Percentiles rank a stretch among this genome's conserved stretches.
These are phyloP conservation scores for Paedocypris micromegethes DNA, from an alignment of 2,797 vertebrate genomes.

Conservation along the genomic window DNA sequence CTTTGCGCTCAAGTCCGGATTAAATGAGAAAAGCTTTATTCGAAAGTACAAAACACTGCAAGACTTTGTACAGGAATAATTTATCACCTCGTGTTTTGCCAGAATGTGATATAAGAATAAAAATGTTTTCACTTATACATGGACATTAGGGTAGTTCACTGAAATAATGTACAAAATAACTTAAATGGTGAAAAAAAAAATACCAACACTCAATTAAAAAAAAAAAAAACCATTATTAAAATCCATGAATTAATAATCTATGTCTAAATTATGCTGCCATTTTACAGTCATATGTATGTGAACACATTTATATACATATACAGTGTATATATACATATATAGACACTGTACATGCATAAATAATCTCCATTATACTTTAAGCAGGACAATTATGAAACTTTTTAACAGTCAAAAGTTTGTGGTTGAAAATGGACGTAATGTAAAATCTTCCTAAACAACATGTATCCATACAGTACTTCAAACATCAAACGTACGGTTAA, in stretches of 20 bases:
- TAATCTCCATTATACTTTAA: slow-evolving; percentile 34
- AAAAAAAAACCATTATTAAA: slow-evolving; percentile 61
- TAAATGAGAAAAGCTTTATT: slow-evolving; percentile 77
- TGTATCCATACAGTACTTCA: slow-evolving; percentile 46
- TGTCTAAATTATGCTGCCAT: slow-evolving; percentile 55
- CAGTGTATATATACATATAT: too few relatives aligned
- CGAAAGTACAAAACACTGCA: slow-evolving; percentile 87
- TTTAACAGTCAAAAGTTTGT: slow-evolving; percentile 33
- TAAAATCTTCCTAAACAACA: slow-evolving; percentile 31
- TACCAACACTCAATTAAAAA: slow-evolving; percentile 76
- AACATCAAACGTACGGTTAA: slow-evolving; percentile 49
- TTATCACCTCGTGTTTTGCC: slow-evolving; percentile 77
- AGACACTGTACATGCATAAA: slow-evolving; percentile 46
- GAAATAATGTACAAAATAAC: slow-evolving; percentile 84
- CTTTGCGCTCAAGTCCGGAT: slow-evolving; percentile 5
- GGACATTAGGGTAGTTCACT: slow-evolving; percentile 65
- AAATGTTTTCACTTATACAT: slow-evolving; percentile 69
- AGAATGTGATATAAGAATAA: slow-evolving; percentile 68
- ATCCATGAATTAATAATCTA: slow-evolving; percentile 51
- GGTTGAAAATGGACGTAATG: slow-evolving; percentile 26
- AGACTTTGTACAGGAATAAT: slow-evolving; percentile 85
- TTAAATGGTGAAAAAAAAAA: slow-evolving; percentile 82
- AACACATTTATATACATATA: too few relatives aligned
- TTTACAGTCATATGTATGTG: not conserved
- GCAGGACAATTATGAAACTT: slow-evolving; percentile 40